phyloP scores from a whole-genome alignment of 2,888 invertebrate species.

The Athalia cordata region DNA sequence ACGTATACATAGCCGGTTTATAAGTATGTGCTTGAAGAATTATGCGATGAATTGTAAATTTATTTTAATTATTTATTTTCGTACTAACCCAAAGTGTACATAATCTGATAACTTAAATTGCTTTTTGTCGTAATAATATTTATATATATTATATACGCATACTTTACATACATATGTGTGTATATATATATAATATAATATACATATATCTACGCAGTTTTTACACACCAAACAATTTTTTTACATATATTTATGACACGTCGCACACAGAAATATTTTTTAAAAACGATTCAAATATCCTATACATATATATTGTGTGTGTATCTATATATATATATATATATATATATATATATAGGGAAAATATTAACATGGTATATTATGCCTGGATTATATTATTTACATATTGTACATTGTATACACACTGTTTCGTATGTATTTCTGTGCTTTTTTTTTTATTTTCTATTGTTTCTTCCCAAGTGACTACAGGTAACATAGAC shows the following conservation, averaged over 20 bases:
- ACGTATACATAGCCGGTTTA: too few species aligned
- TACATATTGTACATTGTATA: conserved; percentile 41
- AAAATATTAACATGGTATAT: conserved; percentile 49
- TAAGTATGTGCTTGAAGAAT: too few species aligned
- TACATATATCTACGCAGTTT: not conserved
- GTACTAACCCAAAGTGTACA: conserved; percentile 43
- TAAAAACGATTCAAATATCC: too few species aligned
- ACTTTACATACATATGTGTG: conserved; percentile 37
- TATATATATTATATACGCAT: conserved; percentile 45
- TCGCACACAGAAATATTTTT: too few species aligned
- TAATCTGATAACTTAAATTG: conserved; percentile 25
- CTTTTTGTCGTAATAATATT: conserved; percentile 47
- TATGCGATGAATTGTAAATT: too few species aligned
- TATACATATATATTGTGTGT: conserved; percentile 4
- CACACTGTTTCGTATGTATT: conserved; percentile 62
- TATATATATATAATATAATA: conserved; percentile 38
- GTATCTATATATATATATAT: conserved; percentile 37
- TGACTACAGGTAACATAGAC: conserved; percentile 60
- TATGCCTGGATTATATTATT: conserved; percentile 47
- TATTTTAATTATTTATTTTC: too few species aligned
- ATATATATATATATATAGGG: conserved; percentile 48
- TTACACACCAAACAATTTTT: too few species aligned
- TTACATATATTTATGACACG: too few species aligned
- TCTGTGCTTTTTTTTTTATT: conserved; percentile 53
- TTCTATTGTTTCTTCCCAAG: conserved; percentile 54